Evolutionary conservation across 2,797 vertebrate species (phyloP).

Genomic region (Amazona ochrocephala): DNA sequence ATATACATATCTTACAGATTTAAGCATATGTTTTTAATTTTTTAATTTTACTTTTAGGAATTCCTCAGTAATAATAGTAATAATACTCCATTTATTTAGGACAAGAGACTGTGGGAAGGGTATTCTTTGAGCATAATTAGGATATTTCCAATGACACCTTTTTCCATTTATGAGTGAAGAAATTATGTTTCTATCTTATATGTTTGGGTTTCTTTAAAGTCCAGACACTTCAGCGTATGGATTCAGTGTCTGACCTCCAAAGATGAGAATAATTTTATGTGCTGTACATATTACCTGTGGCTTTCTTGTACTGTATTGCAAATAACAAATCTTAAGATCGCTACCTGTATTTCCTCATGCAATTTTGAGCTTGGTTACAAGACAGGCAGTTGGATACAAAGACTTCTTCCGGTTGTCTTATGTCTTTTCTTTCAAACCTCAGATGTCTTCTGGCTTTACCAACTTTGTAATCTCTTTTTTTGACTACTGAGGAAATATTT

Average conservation of each 20-base stretch:
- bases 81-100: background rate
- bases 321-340: background rate
- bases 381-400: background rate
- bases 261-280: background rate
- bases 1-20: background rate
- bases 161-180: background rate
- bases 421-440: background rate
- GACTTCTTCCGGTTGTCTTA: background rate
- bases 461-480: background rate
- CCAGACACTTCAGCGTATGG: background rate
- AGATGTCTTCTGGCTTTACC: background rate
- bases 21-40: background rate
- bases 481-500: background rate
- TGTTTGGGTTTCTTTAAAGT: background rate
- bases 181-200: background rate
- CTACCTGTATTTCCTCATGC: background rate
- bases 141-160: background rate
- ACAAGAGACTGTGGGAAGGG: background rate
- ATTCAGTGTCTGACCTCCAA: background rate
- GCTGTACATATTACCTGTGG: background rate
- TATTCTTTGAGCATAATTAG: background rate
- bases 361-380: background rate
- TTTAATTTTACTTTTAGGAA: background rate
- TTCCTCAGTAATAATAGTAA: background rate
- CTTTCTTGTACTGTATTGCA: background rate